These are phyloP conservation scores for Watsonalla binaria DNA, from an alignment of 2,888 invertebrate genomes.

Conservation along the genomic window DNA sequence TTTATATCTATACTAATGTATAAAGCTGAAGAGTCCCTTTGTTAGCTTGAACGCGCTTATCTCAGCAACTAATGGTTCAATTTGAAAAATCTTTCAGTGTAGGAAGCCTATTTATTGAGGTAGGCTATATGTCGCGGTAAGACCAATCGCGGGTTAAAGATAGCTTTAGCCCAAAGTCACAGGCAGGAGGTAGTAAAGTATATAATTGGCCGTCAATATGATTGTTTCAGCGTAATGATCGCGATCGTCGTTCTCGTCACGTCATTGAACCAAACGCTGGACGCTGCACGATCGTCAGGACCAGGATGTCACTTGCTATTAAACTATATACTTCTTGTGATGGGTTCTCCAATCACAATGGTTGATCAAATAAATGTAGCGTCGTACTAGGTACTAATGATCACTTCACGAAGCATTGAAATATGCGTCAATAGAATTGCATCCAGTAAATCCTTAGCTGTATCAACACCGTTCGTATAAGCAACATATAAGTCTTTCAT, in stretches of 20 bases:
- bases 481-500: not conserved
- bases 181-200: slow-evolving; percentile 22
- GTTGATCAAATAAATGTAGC: not conserved
- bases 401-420: not conserved
- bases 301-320: slow-evolving; percentile 4
- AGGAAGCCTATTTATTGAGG: no score
- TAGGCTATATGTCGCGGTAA: no score
- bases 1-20: no score
- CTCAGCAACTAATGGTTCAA: no score
- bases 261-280: slow-evolving; percentile 26
- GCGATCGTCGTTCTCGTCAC: slow-evolving; percentile 7
- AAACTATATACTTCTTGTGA: not conserved
- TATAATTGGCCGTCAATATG: slow-evolving; percentile 23
- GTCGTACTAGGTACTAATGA: no score
- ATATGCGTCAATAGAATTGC: not conserved
- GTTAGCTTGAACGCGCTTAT: no score
- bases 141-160: no score
- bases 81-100: no score
- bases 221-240: slow-evolving; percentile 30
- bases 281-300: slow-evolving; percentile 1
- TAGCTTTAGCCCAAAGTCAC: no score
- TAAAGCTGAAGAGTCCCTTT: no score
- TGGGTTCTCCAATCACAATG: not conserved
- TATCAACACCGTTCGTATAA: not conserved
- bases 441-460: not conserved